phyloP scores from a whole-genome alignment of 2,888 invertebrate genomes.

The Leptopterna dolabrata region DNA sequence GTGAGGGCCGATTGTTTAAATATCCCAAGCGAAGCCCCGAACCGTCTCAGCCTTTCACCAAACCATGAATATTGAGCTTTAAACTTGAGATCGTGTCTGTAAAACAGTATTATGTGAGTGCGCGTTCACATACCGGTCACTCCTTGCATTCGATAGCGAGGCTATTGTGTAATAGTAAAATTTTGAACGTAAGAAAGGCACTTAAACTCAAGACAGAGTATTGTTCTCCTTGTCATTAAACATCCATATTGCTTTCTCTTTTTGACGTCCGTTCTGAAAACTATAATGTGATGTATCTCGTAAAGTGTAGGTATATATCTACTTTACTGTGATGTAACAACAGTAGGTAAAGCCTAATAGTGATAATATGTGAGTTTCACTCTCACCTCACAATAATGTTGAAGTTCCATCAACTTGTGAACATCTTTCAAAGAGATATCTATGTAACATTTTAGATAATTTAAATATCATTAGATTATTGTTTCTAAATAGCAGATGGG shows the following conservation, averaged over 20 bases:
- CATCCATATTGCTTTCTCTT: neutral
- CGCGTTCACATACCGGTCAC: neutral
- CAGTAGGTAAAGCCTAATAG: neutral
- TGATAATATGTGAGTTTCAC: too few relatives aligned
- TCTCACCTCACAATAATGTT: too few relatives aligned
- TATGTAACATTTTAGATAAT: too few relatives aligned
- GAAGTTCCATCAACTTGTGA: too few relatives aligned
- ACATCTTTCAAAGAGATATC: too few relatives aligned
- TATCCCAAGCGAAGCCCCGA: neutral
- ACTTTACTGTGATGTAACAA: neutral
- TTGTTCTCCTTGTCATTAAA: neutral
- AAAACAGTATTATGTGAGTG: neutral
- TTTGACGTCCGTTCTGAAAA: neutral
- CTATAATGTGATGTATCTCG: neutral
- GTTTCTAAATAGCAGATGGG: too few relatives aligned
- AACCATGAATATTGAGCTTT: slow-evolving; percentile 10
- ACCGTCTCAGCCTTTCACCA: neutral
- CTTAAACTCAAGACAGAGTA: neutral
- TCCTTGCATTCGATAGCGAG: neutral
- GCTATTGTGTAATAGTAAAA: neutral
- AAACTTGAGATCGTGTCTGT: neutral
- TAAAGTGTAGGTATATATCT: too few relatives aligned
- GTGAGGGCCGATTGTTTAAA: slow-evolving; percentile 21
- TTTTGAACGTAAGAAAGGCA: neutral
- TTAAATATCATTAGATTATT: too few relatives aligned